Evolutionary conservation across 2,797 vertebrate genomes (phyloP).

Genomic region (Gouania willdenowi): DNA sequence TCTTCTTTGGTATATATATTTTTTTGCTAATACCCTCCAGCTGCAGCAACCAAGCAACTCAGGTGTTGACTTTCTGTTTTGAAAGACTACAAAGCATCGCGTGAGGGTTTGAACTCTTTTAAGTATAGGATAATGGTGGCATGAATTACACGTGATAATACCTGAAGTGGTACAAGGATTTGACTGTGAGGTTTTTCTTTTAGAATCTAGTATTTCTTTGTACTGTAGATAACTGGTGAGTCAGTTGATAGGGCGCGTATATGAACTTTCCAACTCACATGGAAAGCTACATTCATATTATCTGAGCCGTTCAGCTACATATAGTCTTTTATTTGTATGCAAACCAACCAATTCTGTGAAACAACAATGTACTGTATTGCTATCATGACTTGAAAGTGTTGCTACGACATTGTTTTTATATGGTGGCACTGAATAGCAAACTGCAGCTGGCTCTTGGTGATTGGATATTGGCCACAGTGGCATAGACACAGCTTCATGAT

Average conservation of each 20-base stretch:
- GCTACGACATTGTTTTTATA: not conserved
- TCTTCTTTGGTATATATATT: too few relatives aligned
- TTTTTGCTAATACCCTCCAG: too few relatives aligned
- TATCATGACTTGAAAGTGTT: too few relatives aligned
- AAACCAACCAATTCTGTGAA: too few relatives aligned
- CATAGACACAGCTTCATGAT: constrained; percentile 23
- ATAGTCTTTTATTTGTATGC: too few relatives aligned
- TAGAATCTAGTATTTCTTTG: not conserved
- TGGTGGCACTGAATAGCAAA: not conserved
- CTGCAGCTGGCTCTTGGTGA: constrained; percentile 6
- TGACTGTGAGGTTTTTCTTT: not conserved
- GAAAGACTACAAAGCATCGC: constrained; percentile 10
- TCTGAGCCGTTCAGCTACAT: too few relatives aligned
- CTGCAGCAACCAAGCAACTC: constrained; percentile 1
- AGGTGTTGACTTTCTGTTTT: constrained; percentile 11
- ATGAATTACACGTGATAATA: constrained; percentile 9
- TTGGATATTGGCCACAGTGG: constrained; percentile 8
- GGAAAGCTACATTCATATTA: too few relatives aligned
- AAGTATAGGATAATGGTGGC: not conserved
- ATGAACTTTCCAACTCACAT: too few relatives aligned
- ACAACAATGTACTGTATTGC: too few relatives aligned
- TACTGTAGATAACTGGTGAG: not conserved
- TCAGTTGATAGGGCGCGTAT: too few relatives aligned
- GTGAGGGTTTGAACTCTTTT: constrained; percentile 9
- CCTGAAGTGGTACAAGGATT: not conserved